Evolutionary conservation across 2,888 invertebrate species (phyloP), one percentile per base, ranked within the genome.

Genomic region (Lycia hirtaria): DNA sequence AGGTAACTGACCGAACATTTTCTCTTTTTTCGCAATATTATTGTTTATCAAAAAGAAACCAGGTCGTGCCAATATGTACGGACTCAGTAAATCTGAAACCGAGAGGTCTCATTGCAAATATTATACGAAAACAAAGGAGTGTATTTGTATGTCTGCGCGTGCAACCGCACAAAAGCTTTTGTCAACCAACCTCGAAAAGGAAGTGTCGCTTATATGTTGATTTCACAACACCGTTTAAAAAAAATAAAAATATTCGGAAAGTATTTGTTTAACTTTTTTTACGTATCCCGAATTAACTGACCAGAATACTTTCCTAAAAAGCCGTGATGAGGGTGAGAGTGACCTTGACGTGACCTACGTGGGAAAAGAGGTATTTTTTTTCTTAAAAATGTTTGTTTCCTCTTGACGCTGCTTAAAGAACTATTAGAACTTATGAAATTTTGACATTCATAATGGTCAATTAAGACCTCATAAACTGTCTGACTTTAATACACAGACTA

Each of bases 71-170:
- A 58, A 58, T 58, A 58, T 58, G 48, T 59, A 45, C 22, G 43
- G 10, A 49, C 48, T 30, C 55, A 47, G 60, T 56, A 53, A 54
- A 56, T 58, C 50, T 45, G 56, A 63, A 71, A 59, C 67, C 59
- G 44, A 67, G 57, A 66, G 64, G 67, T 62, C 66, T 67, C 53
- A 65, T 83, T 80, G 85, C 79, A 81, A 85, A 84, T 81, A 84
- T 83, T 78, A 79, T 71, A 76, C 54, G 72, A 72, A 74, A 82
- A 83, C 82, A 83, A 85, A 83, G 78, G 76, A 68, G 63, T 61
- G 63, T 61, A 68, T 59, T 53, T 65, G 64, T 60, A 60, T 56
- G 60, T 60, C 22, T 41, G 52, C 47, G 51, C 40, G 26, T 33
- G 45, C 52, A 37, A 38, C 45, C 26, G 33, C 15, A 52, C 47